These are phyloP conservation scores for Fundulus diaphanus DNA, from an alignment of 2,797 vertebrate species.

Conservation along the genomic window DNA sequence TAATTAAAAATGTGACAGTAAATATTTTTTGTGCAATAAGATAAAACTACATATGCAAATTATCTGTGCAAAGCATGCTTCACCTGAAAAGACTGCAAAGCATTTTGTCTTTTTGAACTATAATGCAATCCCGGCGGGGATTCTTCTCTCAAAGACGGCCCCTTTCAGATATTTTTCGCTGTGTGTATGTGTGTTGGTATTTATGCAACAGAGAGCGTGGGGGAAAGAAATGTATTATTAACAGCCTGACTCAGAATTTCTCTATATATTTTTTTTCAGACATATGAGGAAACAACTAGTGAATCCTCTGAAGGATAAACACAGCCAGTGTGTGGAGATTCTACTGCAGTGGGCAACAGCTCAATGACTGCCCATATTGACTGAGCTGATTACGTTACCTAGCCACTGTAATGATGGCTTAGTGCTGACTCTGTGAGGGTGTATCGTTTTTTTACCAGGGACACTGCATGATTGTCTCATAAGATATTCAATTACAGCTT, in stretches of 20 bases:
- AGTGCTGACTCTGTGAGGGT: neutral
- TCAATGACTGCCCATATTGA: constrained; percentile 44
- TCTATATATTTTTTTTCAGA: constrained; percentile 41
- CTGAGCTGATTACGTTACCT: constrained; percentile 38
- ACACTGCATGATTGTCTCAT: constrained; percentile 13
- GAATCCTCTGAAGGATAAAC: constrained; percentile 49
- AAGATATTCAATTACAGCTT: constrained; percentile 41
- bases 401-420: constrained; percentile 44
- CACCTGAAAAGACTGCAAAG: neutral
- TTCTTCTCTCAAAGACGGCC: constrained; percentile 33
- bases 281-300: constrained; percentile 26
- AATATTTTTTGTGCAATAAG: neutral
- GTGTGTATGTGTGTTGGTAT: neutral
- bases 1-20: neutral
- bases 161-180: neutral
- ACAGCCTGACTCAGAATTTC: constrained; percentile 24
- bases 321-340: constrained; percentile 24
- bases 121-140: constrained; percentile 43
- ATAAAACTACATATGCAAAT: neutral
- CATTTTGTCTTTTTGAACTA: constrained; percentile 20
- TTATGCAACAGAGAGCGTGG: constrained; percentile 10
- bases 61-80: neutral
- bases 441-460: constrained; percentile 23
- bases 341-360: constrained; percentile 33
- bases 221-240: constrained; percentile 43